Conservation (phyloP, 2,797 vertebrate genomes). For the Diglossa cyanea region DNA sequence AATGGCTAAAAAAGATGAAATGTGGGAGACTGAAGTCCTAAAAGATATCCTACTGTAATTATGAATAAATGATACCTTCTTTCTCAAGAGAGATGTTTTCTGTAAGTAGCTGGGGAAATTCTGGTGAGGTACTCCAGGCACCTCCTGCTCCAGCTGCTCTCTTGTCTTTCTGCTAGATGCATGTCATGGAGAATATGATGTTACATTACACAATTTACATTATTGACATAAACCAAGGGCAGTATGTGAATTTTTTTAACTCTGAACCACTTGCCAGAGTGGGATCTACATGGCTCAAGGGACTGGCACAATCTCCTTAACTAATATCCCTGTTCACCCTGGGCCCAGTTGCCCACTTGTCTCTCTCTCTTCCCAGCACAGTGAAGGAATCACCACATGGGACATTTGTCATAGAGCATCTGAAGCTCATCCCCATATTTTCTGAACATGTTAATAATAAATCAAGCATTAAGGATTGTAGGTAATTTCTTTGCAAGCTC, state of each 20-base stretch:
- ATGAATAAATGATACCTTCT: not conserved
- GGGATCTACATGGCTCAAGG: not conserved
- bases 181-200: not conserved
- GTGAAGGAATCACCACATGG: fast-evolving
- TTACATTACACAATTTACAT: not conserved
- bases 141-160: not conserved
- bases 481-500: not conserved
- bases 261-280: not conserved
- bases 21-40: not conserved
- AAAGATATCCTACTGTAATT: not conserved
- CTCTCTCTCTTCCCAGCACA: not conserved
- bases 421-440: not conserved
- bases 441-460: not conserved
- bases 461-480: not conserved
- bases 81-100: not conserved
- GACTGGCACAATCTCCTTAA: not conserved
- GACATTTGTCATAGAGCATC: not conserved
- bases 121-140: not conserved
- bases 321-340: not conserved
- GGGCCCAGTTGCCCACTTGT: not conserved
- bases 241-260: not conserved
- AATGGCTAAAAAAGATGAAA: not conserved
- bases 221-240: fast-evolving
- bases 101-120: not conserved
- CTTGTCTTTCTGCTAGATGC: not conserved